Evolutionary conservation across 2,888 invertebrate species (phyloP).

Genomic region (Amiota minor): DNA sequence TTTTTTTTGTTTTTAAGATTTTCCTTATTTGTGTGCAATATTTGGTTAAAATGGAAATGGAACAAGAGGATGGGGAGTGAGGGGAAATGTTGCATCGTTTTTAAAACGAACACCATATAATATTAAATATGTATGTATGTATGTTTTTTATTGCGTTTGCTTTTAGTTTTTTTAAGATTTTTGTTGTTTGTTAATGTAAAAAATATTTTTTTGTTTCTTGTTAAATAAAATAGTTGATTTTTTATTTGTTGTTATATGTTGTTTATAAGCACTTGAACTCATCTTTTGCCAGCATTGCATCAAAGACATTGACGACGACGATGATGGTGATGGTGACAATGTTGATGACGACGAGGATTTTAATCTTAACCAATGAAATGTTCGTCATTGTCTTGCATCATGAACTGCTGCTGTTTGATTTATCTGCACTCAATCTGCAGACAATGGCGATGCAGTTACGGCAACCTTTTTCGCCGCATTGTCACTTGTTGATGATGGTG

Average conservation of each 20-base stretch:
- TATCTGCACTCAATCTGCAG: slow-evolving; percentile 56
- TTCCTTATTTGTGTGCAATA: too few relatives aligned
- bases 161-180: slow-evolving; percentile 17
- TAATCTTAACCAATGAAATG: too few relatives aligned
- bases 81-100: too few relatives aligned
- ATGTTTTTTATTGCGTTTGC: not conserved
- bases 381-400: slow-evolving; percentile 27
- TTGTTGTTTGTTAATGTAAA: slow-evolving; percentile 1
- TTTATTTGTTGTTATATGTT: slow-evolving; percentile 1
- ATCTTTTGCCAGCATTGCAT: not conserved
- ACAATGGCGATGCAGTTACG: slow-evolving; percentile 46
- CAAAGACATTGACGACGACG: too few relatives aligned
- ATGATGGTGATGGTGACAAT: not conserved
- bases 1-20: too few relatives aligned
- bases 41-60: too few relatives aligned
- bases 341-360: not conserved
- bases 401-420: slow-evolving; percentile 16
- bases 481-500: too few relatives aligned
- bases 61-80: too few relatives aligned
- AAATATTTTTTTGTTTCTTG: too few relatives aligned
- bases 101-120: too few relatives aligned
- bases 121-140: too few relatives aligned
- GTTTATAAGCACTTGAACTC: slow-evolving; percentile 16
- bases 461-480: slow-evolving; percentile 48
- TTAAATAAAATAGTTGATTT: not conserved